Conservation (phyloP, 2,888 invertebrate species). For the Sclerodermus sp. region DNA sequence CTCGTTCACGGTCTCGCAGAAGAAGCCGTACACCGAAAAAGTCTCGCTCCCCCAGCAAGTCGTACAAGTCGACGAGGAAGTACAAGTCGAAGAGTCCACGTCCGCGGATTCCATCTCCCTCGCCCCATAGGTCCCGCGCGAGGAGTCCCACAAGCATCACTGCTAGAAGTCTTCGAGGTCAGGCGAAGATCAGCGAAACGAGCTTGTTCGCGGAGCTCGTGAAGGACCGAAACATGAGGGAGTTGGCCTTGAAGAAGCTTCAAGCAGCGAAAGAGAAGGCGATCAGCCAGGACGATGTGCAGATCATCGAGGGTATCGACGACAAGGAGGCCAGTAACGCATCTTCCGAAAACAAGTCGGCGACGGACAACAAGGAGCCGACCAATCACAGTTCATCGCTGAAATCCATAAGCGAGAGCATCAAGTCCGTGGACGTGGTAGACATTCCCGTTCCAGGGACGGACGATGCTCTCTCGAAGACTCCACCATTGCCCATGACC, state of each 20-base stretch:
- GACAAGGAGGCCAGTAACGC: conserved; percentile 47
- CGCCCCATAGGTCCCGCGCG: conserved; percentile 42
- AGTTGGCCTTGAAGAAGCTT: conserved; percentile 72
- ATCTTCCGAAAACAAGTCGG: conserved; percentile 35
- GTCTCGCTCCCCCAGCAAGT: conserved; percentile 57
- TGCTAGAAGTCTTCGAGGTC: conserved; percentile 46
- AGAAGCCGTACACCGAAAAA: conserved; percentile 57
- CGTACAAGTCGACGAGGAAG: conserved; percentile 54
- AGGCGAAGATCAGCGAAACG: conserved; percentile 84
- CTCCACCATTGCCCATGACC: conserved; percentile 43
- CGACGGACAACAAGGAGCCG: conserved; percentile 34
- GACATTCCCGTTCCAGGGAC: conserved; percentile 72
- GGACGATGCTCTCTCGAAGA: conserved; percentile 34
- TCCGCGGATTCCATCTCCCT: conserved; percentile 54
- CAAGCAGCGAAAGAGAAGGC: conserved; percentile 70
- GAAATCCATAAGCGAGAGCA: conserved; percentile 20
- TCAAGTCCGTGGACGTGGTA: conserved; percentile 61
- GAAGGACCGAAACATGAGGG: conserved; percentile 81
- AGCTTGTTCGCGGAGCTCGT: conserved; percentile 88
- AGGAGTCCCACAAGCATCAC: conserved; percentile 50
- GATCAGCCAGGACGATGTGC: conserved; percentile 50
- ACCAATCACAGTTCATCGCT: conserved; percentile 28
- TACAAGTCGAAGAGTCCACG: conserved; percentile 61
- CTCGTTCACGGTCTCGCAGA: conserved; percentile 60
- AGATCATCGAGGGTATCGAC: conserved; percentile 52